Evolutionary conservation across 2,888 invertebrate species (phyloP).

Genomic region (Drosophila setosimentum): DNA sequence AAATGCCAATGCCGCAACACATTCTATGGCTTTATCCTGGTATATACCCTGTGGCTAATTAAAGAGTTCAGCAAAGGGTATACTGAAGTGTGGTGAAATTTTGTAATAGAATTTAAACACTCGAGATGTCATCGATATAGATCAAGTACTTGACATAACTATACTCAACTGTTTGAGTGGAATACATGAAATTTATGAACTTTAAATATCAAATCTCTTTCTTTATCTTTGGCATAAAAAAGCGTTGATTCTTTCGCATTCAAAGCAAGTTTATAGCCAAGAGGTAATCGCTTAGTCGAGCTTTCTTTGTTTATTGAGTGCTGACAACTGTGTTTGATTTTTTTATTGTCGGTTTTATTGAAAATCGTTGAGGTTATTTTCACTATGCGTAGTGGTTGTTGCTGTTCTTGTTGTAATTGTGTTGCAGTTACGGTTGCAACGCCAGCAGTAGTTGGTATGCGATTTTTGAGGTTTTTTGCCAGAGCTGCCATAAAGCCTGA

Average conservation of each 20-base stretch:
- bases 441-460: constrained; percentile 55
- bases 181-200: not conserved
- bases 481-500: constrained; percentile 69
- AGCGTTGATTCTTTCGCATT: not conserved
- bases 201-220: not conserved
- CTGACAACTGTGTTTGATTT: constrained; percentile 9
- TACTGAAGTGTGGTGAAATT: not conserved
- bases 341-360: constrained; percentile 24
- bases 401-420: constrained; percentile 34
- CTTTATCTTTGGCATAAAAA: not conserved
- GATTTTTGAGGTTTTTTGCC: constrained; percentile 53
- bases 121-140: not conserved
- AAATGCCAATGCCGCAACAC: constrained; percentile 44
- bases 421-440: constrained; percentile 47
- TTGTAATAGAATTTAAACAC: not conserved
- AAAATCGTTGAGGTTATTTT: constrained; percentile 50
- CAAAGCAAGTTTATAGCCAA: not conserved
- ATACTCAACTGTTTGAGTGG: not conserved
- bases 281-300: constrained; percentile 18
- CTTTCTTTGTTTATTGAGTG: not conserved
- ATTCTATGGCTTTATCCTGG: constrained; percentile 32
- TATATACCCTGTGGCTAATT: constrained; percentile 12
- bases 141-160: not conserved
- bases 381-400: constrained; percentile 2
- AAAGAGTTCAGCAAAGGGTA: not conserved